A percentile compares a stretch with the other conserved stretches of the same genome.
Evolutionary conservation across 2,888 invertebrate species (phyloP).

Genomic region (Troides aeacus): DNA sequence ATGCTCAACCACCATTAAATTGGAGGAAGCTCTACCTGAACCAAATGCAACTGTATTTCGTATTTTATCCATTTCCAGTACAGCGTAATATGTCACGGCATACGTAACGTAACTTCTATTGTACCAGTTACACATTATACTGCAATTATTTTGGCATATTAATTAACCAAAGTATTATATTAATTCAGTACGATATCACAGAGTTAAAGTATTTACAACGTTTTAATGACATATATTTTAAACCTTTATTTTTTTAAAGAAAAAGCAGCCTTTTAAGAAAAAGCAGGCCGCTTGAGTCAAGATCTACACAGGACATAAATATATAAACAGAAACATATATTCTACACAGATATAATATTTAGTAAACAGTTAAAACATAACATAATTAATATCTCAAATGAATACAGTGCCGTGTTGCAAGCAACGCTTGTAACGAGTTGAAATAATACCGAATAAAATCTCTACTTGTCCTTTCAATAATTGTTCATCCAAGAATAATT

Average conservation of each 20-base stretch:
- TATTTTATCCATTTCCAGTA: slow-evolving; percentile 28
- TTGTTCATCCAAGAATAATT: slow-evolving; percentile 76
- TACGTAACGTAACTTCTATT: slow-evolving; percentile 18
- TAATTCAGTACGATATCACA: too few species aligned
- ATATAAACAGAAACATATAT: too few species aligned
- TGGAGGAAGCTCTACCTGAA: slow-evolving; percentile 71
- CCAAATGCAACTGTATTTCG: slow-evolving; percentile 66
- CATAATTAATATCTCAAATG: background rate
- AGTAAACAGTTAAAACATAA: background rate
- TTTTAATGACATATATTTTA: too few species aligned
- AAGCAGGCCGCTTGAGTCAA: too few species aligned
- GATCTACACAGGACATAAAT: too few species aligned
- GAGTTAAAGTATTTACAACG: too few species aligned
- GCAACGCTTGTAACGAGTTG: slow-evolving; percentile 36
- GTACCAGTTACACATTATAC: slow-evolving; percentile 16
- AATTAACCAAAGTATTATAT: too few species aligned
- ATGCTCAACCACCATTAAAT: slow-evolving; percentile 77
- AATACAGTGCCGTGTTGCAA: background rate
- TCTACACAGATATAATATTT: too few species aligned
- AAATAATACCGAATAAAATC: slow-evolving; percentile 56
- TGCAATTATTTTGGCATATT: background rate
- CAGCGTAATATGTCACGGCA: slow-evolving; percentile 19
- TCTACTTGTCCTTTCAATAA: slow-evolving; percentile 57
- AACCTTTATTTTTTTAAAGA: too few species aligned
- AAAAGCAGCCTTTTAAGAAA: too few species aligned